Evolutionary conservation across 1,140 invertebrate species (phyloP).

Genomic region (Mesaphorura yosii): DNA sequence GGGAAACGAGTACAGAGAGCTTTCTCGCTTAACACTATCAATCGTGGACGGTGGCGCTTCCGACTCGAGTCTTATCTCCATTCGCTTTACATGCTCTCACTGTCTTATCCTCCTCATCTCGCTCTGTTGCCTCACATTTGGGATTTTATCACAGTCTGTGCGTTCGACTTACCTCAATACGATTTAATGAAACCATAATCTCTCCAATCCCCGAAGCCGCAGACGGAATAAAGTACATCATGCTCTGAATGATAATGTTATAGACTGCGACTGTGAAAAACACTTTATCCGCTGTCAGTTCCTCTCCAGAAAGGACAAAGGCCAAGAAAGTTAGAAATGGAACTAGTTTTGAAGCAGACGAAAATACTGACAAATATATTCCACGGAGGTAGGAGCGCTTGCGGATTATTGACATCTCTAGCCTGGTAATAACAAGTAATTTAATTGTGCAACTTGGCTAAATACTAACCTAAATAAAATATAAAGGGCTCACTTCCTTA

Average conservation of each 20-base stretch:
- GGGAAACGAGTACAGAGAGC: too few species aligned
- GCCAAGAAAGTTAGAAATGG: constrained; percentile 10
- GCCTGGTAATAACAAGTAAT: neutral
- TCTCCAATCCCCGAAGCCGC: too few species aligned
- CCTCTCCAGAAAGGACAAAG: neutral
- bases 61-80: too few species aligned
- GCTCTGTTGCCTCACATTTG: too few species aligned
- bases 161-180: too few species aligned
- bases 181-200: too few species aligned
- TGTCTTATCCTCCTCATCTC: too few species aligned
- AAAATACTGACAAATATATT: constrained; percentile 6
- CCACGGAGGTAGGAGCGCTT: constrained; percentile 7
- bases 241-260: constrained; percentile 5
- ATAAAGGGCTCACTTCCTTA: constrained; percentile 10
- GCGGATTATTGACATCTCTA: constrained; percentile 7
- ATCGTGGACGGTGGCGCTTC: too few species aligned
- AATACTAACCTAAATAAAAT: neutral
- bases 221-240: constrained; percentile 8
- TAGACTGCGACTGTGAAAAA: constrained; percentile 15
- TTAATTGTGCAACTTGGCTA: neutral
- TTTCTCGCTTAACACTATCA: too few species aligned
- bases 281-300: constrained; percentile 11
- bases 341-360: constrained; percentile 10
- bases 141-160: too few species aligned
- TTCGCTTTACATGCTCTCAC: too few species aligned